Conservation (phyloP, 1,140 invertebrate genomes). For the Drosophila equinoxialis region DNA sequence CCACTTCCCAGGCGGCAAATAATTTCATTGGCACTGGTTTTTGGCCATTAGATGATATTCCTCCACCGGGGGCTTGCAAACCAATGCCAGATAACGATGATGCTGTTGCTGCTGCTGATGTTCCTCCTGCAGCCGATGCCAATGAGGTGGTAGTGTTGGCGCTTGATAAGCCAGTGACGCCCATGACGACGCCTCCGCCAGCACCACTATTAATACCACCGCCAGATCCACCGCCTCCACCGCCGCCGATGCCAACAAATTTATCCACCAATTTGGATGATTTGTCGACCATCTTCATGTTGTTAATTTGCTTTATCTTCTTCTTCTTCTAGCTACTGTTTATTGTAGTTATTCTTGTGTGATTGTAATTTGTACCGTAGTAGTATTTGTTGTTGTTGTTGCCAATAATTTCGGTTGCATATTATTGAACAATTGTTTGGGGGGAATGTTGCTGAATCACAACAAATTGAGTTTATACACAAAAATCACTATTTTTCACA, state of each 20-base stretch:
- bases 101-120: constrained; percentile 25
- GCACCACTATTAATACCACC: constrained; percentile 26
- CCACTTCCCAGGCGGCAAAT: constrained; percentile 98
- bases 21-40: constrained; percentile 98
- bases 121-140: constrained; percentile 20
- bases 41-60: constrained; percentile 46
- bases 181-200: constrained; percentile 27
- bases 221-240: constrained; percentile 29
- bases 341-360: constrained; percentile 17
- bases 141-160: constrained; percentile 33
- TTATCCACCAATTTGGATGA: constrained; percentile 81
- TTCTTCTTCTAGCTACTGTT: constrained; percentile 39
- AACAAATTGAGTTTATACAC: constrained; percentile 20
- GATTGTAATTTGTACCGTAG: constrained; percentile 15
- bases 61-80: constrained; percentile 20
- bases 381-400: constrained; percentile 10
- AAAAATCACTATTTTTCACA: constrained; percentile 19
- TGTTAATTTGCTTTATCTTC: constrained; percentile 16
- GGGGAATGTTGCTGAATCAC: constrained; percentile 12
- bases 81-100: constrained; percentile 36
- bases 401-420: constrained; percentile 51
- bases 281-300: constrained; percentile 82
- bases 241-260: constrained; percentile 63
- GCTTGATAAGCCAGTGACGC: constrained; percentile 29
- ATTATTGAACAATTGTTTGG: constrained; percentile 43